Evolutionary conservation across 1,140 invertebrate species (phyloP).

Genomic region (Helicoverpa zea): DNA sequence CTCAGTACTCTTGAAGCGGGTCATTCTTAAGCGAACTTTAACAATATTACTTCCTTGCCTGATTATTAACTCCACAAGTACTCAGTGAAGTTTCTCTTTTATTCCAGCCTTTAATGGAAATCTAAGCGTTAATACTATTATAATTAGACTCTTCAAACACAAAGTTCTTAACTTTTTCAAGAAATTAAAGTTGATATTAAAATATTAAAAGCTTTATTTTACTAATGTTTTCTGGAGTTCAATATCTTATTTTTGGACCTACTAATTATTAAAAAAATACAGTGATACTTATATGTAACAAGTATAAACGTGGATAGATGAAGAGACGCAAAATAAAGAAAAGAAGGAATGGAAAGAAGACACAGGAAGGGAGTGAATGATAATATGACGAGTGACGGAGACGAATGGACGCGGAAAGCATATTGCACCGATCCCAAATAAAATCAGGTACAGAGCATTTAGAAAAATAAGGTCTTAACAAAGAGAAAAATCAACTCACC

Average conservation of each 20-base stretch:
- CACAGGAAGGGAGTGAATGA: no score
- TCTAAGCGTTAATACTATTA: conserved; percentile 39
- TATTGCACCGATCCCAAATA: no score
- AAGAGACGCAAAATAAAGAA: no score
- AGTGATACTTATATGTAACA: no score
- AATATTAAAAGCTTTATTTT: neutral
- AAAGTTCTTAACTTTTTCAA: conserved; percentile 28
- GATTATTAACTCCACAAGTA: conserved; percentile 41
- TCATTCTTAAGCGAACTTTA: conserved; percentile 38
- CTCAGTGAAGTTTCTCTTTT: conserved; percentile 38
- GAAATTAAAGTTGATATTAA: conserved; percentile 5
- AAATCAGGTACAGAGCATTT: no score
- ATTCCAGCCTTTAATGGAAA: conserved; percentile 37
- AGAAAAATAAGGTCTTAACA: no score
- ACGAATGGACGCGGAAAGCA: no score
- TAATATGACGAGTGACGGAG: no score
- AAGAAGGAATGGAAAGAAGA: no score
- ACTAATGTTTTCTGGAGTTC: neutral
- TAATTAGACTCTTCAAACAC: conserved; percentile 32
- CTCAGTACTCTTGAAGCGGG: conserved; percentile 9
- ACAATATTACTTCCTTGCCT: conserved; percentile 46
- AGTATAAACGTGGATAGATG: no score
- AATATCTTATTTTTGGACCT: neutral
- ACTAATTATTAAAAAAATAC: no score
- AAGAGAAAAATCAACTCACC: conserved; percentile 81